These are phyloP conservation scores for Dendrocincla fuliginosa DNA, from an alignment of 2,797 vertebrate genomes.

Conservation along the genomic window DNA sequence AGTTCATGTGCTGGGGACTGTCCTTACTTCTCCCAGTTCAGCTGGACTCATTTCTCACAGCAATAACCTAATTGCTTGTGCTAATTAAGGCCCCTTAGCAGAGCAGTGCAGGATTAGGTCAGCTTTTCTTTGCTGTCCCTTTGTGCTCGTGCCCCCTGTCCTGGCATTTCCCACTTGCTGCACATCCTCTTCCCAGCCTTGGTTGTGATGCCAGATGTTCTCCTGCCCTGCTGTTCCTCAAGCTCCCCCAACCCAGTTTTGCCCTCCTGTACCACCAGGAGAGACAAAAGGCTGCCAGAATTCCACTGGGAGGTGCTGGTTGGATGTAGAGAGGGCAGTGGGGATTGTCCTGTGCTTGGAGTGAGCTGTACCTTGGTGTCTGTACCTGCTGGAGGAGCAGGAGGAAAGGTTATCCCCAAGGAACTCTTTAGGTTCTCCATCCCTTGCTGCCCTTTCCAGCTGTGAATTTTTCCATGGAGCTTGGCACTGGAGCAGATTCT, in stretches of 20 bases:
- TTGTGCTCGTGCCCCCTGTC: slow-evolving; percentile 12
- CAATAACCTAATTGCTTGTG: slow-evolving; percentile 56
- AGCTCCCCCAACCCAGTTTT: not conserved
- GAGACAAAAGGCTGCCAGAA: not conserved
- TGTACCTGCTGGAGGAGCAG: not conserved
- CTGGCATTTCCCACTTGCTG: not conserved
- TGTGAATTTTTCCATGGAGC: not conserved
- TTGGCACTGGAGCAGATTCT: too few species aligned
- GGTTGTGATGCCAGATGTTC: not conserved
- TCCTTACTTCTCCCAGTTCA: slow-evolving; percentile 40
- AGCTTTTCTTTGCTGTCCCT: slow-evolving; percentile 42
- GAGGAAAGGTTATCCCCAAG: not conserved
- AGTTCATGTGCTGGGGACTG: not conserved
- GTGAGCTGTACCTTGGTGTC: too few species aligned
- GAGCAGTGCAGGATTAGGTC: slow-evolving; percentile 48
- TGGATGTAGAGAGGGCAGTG: not conserved
- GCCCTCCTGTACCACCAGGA: not conserved
- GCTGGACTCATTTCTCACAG: slow-evolving; percentile 36
- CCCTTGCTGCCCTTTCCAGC: not conserved
- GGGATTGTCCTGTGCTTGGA: not conserved
- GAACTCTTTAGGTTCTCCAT: not conserved
- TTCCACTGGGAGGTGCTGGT: not conserved
- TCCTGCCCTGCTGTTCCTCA: not conserved
- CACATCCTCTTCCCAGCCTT: not conserved
- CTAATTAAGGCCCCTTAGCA: slow-evolving; percentile 42